Base-by-base conservation (phyloP, 2,113 vertebrate genomes). In the Zosterops pallidus region DNA sequence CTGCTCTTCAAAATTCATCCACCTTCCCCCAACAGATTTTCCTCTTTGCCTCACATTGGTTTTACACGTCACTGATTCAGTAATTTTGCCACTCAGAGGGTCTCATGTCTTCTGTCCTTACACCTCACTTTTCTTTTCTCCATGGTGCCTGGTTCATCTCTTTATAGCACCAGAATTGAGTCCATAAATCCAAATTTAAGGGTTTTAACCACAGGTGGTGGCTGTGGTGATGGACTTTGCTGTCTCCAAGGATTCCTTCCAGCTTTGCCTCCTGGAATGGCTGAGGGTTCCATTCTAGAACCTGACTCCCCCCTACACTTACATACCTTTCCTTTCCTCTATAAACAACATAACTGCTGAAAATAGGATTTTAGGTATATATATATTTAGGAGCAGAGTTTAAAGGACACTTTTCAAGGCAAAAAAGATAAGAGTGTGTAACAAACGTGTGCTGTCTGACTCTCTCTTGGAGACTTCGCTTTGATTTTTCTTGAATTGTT, bases 401-500 rank as follows among this genome's bases (percentile, higher is more conserved):
- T 94, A 95, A 79, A 79, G 84, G 93, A 77, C 83, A 72, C 78
- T 95, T 95, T 95, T 74, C 89, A 89, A 87, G 91, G 89, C 67
- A 95, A 84, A 87, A 84, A 89, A 64, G 59, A 75, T 75, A 68
- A 87, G 77, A 92, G 53, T 2, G 0, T 22, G 35, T 72, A 87
- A 85, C 70, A 89, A 80, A 68, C 11, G 23, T 71, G 86, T 77
- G 76, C 57, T 68, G 53, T 81, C 90, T 93, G 92, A 74, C 60
- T 90, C 80, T 37, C 41, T 94, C 83, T 26, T 84, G 65, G 86
- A 96, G 86, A 76, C 12, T 47, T 81, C 18, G 53, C 95, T 96
- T 96, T 94, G 95, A 95, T 96, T 95, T 93, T 78, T 65, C 83
- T 82, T 83, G 95, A 92, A 89, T 89, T 96, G 72, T 95, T 95